phyloP scores from a whole-genome alignment of 2,113 vertebrate species.

The Platichthys flesus region DNA sequence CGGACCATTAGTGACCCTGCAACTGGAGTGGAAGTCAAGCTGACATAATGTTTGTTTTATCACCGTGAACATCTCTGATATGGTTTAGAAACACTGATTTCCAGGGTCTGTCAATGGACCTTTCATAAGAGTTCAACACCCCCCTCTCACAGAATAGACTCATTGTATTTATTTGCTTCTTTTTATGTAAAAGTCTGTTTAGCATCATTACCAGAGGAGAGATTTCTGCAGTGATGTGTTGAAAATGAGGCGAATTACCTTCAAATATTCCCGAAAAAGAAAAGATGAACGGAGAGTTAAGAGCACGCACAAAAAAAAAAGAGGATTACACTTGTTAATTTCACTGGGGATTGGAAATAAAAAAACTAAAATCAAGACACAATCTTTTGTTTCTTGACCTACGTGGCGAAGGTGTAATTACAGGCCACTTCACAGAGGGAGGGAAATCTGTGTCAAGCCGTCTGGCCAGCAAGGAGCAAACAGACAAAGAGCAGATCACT shows the following conservation, averaged over 20 bases:
- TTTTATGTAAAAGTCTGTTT: not conserved
- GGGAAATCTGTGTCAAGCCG: constrained; percentile 3
- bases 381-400: constrained; percentile 8
- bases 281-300: too few species aligned
- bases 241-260: too few species aligned
- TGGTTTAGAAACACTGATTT: not conserved
- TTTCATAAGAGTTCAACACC: not conserved
- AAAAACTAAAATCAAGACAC: constrained; percentile 2
- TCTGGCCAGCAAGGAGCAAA: constrained; percentile 2
- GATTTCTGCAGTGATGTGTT: not conserved
- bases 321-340: too few species aligned
- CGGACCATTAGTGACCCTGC: not conserved
- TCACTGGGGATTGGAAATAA: too few species aligned
- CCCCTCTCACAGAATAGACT: not conserved
- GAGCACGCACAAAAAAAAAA: too few species aligned
- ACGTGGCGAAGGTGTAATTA: constrained; percentile 19
- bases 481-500: constrained; percentile 7
- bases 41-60: not conserved
- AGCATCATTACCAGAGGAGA: not conserved
- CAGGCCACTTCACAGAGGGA: not conserved
- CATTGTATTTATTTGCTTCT: not conserved
- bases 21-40: not conserved
- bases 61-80: not conserved
- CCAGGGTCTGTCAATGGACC: not conserved
- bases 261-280: too few species aligned